phyloP scores from a whole-genome alignment of 2,797 vertebrate species.

The Mus caroli region DNA sequence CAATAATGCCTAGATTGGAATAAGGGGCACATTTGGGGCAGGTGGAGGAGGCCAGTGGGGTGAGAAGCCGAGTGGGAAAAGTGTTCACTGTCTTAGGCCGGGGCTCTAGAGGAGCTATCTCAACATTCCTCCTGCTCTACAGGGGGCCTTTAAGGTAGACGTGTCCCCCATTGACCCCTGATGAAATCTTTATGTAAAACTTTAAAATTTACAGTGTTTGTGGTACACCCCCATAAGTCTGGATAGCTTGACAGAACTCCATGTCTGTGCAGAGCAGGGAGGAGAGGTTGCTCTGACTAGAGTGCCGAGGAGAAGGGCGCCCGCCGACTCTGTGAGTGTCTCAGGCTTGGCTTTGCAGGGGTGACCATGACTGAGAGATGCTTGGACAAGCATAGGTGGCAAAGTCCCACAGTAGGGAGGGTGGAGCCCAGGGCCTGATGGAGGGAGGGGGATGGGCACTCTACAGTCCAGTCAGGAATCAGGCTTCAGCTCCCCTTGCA shows the following conservation, averaged over 20 bases:
- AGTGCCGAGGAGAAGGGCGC: rapidly evolving
- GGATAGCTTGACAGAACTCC: not conserved
- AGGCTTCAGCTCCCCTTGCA: not conserved
- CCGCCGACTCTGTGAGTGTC: not conserved
- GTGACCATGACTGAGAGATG: not conserved
- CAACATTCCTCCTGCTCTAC: not conserved
- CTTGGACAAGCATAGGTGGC: not conserved
- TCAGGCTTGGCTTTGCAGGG: not conserved
- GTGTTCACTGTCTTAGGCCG: not conserved
- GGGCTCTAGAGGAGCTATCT: not conserved
- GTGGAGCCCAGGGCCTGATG: not conserved
- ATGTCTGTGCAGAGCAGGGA: not conserved
- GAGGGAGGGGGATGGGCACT: not conserved
- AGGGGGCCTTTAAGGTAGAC: not conserved
- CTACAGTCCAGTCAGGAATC: not conserved
- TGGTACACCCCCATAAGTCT: not conserved
- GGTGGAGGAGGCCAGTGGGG: not conserved
- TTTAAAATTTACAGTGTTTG: not conserved
- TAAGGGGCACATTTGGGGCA: too few relatives aligned
- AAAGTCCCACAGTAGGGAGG: too few relatives aligned
- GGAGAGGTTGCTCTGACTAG: not conserved
- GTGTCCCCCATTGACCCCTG: not conserved
- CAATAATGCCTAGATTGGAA: not conserved
- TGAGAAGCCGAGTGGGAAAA: not conserved
- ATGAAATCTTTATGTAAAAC: not conserved